A percentile compares a stretch with the other conserved stretches of the same genome.
Evolutionary conservation across 2,797 vertebrate species (phyloP).

Genomic region (Falco peregrinus): DNA sequence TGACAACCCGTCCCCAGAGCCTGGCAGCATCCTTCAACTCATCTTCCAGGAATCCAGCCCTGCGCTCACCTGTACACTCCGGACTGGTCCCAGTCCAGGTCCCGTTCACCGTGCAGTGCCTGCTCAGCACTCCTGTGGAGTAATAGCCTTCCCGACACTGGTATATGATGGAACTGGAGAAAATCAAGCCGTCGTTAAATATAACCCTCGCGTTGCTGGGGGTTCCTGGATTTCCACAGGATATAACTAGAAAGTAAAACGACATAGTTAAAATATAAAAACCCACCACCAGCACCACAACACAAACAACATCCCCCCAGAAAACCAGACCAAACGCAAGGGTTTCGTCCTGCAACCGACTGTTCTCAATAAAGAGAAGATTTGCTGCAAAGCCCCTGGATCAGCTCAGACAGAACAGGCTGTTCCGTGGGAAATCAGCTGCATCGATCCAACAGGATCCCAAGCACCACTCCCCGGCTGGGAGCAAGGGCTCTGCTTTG

Average conservation of each 20-base stretch:
- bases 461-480: neutral
- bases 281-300: too few species aligned
- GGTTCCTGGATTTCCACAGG: slow-evolving; percentile 96
- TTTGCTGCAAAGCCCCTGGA: neutral
- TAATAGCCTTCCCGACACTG: slow-evolving; percentile 94
- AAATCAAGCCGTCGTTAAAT: slow-evolving; percentile 90
- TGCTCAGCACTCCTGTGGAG: slow-evolving; percentile 90
- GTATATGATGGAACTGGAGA: slow-evolving; percentile 94
- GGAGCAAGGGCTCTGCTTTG: neutral
- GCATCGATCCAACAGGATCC: neutral
- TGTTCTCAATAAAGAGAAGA: neutral
- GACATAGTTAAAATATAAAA: neutral
- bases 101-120: slow-evolving; percentile 97
- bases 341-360: neutral
- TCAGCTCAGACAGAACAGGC: neutral
- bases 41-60: neutral
- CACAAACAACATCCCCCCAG: too few species aligned
- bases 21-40: neutral
- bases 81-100: slow-evolving; percentile 96
- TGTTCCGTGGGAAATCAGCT: neutral
- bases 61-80: slow-evolving; percentile 88
- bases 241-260: slow-evolving; percentile 82
- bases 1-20: neutral
- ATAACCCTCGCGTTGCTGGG: slow-evolving; percentile 89
- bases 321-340: neutral